Evolutionary conservation across 2,113 vertebrate species (phyloP), one percentile per base, ranked within the genome.

Genomic region (Antechinus flavipes): DNA sequence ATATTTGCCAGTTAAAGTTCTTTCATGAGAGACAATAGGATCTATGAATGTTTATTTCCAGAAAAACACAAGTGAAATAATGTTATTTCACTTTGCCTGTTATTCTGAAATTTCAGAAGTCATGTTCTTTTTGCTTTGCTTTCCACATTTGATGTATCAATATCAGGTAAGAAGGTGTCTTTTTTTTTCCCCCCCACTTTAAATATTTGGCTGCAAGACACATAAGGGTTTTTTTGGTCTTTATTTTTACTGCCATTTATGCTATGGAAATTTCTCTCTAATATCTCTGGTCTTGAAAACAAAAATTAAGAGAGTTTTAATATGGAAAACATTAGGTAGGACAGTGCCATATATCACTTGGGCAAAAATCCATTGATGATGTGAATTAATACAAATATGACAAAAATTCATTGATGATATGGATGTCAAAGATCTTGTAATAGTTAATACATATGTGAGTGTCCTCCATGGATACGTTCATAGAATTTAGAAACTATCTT

Each of bases 301-400:
- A 92, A 93, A 93, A 68, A 95, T 94, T 91, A 76, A 92, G 96
- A 90, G 94, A 96, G 93, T 92, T 96, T 95, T 96, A 30, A 92
- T 97, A 96, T 97, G 96, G 52, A 97, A 94, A 97, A 90, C 97
- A 94, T 97, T 95, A 96, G 97, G 95, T 96, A 95, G 97, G 96
- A 94, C 92, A 95, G 96, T 95, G 90, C 84, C 96, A 97, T 96
- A 94, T 93, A 97, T 95, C 95, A 96, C 94, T 92, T 96, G 90
- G 46, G 96, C 90, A 98, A 98, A 97, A 97, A 94, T 97, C 42
- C n/a, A 84, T 84, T 96, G 95, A 95, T 97, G 68, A 94, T 97
- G 52, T 92, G 90, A 91, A 94, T 96, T 96, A 95, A 91, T n/a
- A 97, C 24, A 30, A 93, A 58, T 58, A 55, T 54, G 94, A 35